Base-by-base conservation (phyloP, 2,113 vertebrate genomes). In the Strix uralensis region DNA sequence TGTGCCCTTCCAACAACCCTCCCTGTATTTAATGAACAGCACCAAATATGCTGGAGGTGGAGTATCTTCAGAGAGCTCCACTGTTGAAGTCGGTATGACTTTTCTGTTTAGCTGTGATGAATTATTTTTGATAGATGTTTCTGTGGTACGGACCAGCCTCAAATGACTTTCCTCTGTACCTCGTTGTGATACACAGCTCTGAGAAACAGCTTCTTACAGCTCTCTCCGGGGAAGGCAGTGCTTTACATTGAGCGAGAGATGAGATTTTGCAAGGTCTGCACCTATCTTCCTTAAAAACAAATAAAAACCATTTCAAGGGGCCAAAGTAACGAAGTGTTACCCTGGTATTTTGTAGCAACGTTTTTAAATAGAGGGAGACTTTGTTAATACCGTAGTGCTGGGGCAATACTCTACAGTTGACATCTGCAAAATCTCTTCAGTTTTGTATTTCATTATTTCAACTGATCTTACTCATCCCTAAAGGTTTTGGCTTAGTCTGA, bases 231-330 rank as follows among this genome's bases (percentile, higher is more conserved):
- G 81, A 95, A 72, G 80, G 91, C 70, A 58, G 62, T 7, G 57
- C 73, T 95, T 93, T 89, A 17, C 59, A 14, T 1, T 17, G 70
- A 78, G 52, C 4, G 3, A 57, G 81, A 81, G 40, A 79, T 79
- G 94, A 83, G 79, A 86, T 36, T 58, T 36, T 58, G 89, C 90
- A 83, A 77, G 55, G 62, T 82, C 90, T 97, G 92, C 38, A 38
- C 62, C 91, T 67, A 20, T 7, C 51, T 84, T 15, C 79, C 44
- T 88, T 79, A 46, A 82, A 93, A 81, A 86, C 54, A 57, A 92
- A 88, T 44, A 62, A 44, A 51, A 84, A 73, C 3, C n/a, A 55
- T 44, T 81, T 70, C 38, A 32, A 21, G 44, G 73, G 65, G 25
- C 44, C 20, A 10, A 86, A 62, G 63, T 95, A 62, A 51, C 75